phyloP scores from a whole-genome alignment of 2,888 invertebrate genomes.

The Cosmopolites sordidus region DNA sequence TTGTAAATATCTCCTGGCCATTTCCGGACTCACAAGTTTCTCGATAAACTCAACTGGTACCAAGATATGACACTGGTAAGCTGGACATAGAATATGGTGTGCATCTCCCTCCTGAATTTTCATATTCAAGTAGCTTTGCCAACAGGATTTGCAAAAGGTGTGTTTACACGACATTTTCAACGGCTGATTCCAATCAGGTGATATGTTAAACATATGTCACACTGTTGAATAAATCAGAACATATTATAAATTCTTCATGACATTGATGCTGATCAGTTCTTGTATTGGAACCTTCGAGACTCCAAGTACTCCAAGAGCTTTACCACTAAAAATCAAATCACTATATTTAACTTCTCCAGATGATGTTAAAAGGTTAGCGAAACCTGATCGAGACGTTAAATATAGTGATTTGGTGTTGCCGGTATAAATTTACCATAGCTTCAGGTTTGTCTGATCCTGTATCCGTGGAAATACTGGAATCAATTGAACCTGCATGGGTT shows the following conservation, averaged over 20 bases:
- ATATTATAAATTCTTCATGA: not conserved
- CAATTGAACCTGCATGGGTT: constrained; percentile 44
- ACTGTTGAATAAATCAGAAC: constrained; percentile 50
- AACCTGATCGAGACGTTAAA: no score
- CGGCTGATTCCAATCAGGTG: constrained; percentile 49
- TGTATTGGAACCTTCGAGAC: no score
- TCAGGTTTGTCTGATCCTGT: constrained; percentile 38
- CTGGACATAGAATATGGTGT: constrained; percentile 63
- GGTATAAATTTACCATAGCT: constrained; percentile 37
- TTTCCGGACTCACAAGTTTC: constrained; percentile 60
- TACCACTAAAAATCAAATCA: no score
- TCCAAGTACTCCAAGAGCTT: no score
- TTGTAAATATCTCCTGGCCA: constrained; percentile 62
- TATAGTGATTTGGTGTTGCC: not conserved
- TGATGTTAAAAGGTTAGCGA: no score
- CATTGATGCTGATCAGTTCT: no score
- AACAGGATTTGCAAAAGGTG: constrained; percentile 60
- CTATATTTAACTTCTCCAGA: no score
- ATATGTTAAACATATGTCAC: constrained; percentile 59
- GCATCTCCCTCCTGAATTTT: constrained; percentile 65
- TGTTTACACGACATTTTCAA: constrained; percentile 60
- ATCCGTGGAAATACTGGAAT: constrained; percentile 43
- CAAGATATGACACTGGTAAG: constrained; percentile 58
- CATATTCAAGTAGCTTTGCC: constrained; percentile 62
- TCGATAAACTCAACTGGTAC: constrained; percentile 65